Percentiles rank a stretch among this genome's conserved stretches.
Evolutionary conservation across 1,140 invertebrate genomes (phyloP).

Genomic region (Latrodectus geometricus): DNA sequence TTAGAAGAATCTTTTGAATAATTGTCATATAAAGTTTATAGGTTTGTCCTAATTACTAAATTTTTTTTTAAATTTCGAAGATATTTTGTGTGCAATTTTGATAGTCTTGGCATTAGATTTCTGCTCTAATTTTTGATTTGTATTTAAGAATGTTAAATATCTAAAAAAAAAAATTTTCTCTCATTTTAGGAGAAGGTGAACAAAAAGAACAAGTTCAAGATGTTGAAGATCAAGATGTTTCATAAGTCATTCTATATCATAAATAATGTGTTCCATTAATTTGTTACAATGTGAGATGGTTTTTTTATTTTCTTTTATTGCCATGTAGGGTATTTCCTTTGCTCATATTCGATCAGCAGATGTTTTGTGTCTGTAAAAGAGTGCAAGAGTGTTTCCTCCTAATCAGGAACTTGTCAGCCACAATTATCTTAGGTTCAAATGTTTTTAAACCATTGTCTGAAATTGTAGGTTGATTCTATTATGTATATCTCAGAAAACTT

Average conservation of each 20-base stretch:
- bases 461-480: slow-evolving; percentile 41
- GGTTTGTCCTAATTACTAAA: too few relatives aligned
- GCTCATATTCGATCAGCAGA: slow-evolving; percentile 59
- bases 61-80: too few relatives aligned
- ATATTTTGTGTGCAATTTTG: too few relatives aligned
- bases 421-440: slow-evolving; percentile 32
- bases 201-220: slow-evolving; percentile 89
- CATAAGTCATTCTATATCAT: slow-evolving; percentile 65
- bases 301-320: slow-evolving; percentile 57
- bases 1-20: too few relatives aligned
- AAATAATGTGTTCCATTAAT: slow-evolving; percentile 59
- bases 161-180: too few relatives aligned
- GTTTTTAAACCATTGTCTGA: slow-evolving; percentile 32
- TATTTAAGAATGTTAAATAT: too few relatives aligned
- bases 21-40: too few relatives aligned
- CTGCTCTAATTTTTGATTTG: too few relatives aligned
- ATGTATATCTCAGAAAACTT: slow-evolving; percentile 49
- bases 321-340: slow-evolving; percentile 61
- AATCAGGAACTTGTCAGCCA: slow-evolving; percentile 49
- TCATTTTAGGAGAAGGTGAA: slow-evolving; percentile 81
- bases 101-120: too few relatives aligned
- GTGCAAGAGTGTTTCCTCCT: slow-evolving; percentile 34
- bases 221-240: slow-evolving; percentile 82
- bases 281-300: slow-evolving; percentile 61
- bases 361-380: slow-evolving; percentile 55